phyloP scores from a whole-genome alignment of 2,888 invertebrate genomes.

The Trachelus tabidus region DNA sequence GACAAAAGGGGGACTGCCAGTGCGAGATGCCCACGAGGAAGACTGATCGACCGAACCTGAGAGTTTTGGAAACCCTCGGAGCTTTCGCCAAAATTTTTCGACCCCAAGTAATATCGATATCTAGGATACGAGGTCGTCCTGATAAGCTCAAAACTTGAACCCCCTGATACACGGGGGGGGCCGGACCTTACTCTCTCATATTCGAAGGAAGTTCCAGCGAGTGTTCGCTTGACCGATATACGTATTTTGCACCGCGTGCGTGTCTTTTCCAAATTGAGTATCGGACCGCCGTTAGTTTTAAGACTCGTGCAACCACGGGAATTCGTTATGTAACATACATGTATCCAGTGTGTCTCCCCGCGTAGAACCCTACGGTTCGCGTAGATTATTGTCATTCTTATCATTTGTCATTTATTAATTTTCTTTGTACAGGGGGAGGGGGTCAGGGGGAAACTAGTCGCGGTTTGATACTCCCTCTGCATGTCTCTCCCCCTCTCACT shows the following conservation, averaged over 20 bases:
- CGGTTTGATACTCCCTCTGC: background rate
- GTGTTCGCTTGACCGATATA: conserved; percentile 44
- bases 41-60: background rate
- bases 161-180: background rate
- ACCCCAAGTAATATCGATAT: background rate
- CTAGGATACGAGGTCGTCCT: background rate
- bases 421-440: background rate
- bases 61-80: background rate
- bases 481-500: background rate
- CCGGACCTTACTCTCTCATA: background rate
- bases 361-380: background rate
- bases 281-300: conserved; percentile 19
- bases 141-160: background rate
- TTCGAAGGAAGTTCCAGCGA: conserved; percentile 12
- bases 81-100: background rate
- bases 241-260: conserved; percentile 45
- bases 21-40: background rate
- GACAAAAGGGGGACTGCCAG: background rate
- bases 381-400: background rate
- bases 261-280: conserved; percentile 29
- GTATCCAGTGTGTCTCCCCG: background rate
- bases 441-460: background rate
- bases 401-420: background rate
- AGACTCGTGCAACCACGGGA: background rate
- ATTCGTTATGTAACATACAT: background rate